A percentile compares a stretch with the other conserved stretches of the same genome.
phyloP scores from a whole-genome alignment of 2,797 vertebrate species.

The Falco concolor region DNA sequence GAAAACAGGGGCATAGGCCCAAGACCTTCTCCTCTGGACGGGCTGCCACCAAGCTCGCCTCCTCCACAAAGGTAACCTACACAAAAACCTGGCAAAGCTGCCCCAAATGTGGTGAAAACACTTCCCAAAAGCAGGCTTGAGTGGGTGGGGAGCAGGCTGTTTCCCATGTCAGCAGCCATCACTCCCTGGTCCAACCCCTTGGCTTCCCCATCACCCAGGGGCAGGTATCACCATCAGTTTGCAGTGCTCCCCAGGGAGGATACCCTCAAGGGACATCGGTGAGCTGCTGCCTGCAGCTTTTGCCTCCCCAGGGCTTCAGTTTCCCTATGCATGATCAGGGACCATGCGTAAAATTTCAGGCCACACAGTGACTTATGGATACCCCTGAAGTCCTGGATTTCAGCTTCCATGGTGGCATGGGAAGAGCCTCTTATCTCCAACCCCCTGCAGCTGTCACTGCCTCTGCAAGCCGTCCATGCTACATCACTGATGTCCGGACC shows the following conservation, averaged over 20 bases:
- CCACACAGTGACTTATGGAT: fast-evolving
- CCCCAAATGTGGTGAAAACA: background rate
- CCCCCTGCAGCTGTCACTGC: fast-evolving
- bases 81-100: background rate
- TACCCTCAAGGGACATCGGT: fast-evolving
- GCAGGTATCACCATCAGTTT: background rate
- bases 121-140: background rate
- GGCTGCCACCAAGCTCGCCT: background rate
- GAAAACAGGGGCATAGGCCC: background rate
- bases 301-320: background rate
- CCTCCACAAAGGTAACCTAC: background rate
- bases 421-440: background rate
- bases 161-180: fast-evolving
- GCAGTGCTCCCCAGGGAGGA: background rate
- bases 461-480: background rate
- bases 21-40: background rate
- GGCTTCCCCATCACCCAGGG: background rate
- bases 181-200: background rate
- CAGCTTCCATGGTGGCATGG: fast-evolving
- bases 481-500: background rate
- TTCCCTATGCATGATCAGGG: fast-evolving
- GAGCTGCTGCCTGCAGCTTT: background rate
- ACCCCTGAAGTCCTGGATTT: background rate
- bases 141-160: background rate
- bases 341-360: background rate